Base-by-base conservation (phyloP, 2,113 vertebrate species). In the Rhodinocichla rosea region DNA sequence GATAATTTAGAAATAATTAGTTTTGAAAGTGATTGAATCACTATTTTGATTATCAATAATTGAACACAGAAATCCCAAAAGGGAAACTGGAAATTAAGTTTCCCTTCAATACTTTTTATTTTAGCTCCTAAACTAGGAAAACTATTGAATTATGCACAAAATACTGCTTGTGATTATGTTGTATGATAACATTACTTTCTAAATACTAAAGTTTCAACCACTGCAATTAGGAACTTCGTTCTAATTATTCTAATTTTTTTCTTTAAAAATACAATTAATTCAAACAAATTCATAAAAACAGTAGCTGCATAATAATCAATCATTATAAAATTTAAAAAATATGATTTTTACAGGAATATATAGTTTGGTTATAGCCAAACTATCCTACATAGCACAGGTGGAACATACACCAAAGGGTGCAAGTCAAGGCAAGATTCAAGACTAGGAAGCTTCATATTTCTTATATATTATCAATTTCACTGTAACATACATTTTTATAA, bases 1-100 rank as follows among this genome's bases (percentile, higher is more conserved):
- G 71, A 90, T 97, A 79, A 89, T 95, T 95, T 89, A 87, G 60
- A 69, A 94, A 95, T 92, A 96, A 95, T 95, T 96, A 91, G 59
- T 67, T 96, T 73, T 90, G 68, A 95, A 94, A 86, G 44, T 90
- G 37, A 45, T 73, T 90, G 76, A 94, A 91, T 97, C 45, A 89
- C 39, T 94, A 81, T 96, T 95, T 95, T 94, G 89, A 82, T 90
- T 93, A 68, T 52, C 40, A 95, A 60, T 89, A 94, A 93, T 74
- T 93, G 56, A 93, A 89, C 53, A 85, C 11, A 59, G 85, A 77
- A 15, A 77, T 74, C 91, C 88, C 35, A 64, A 85, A 78, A 94
- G 37, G 39, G 45, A 96, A 96, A 83, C 23, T 89, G 55, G 28
- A 90, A 95, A 79, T 85, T 77, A 63, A 0, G 0, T 35, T 87